These are phyloP conservation scores for Drosophila sordidula DNA, from an alignment of 2,888 invertebrate genomes.

Conservation along the genomic window DNA sequence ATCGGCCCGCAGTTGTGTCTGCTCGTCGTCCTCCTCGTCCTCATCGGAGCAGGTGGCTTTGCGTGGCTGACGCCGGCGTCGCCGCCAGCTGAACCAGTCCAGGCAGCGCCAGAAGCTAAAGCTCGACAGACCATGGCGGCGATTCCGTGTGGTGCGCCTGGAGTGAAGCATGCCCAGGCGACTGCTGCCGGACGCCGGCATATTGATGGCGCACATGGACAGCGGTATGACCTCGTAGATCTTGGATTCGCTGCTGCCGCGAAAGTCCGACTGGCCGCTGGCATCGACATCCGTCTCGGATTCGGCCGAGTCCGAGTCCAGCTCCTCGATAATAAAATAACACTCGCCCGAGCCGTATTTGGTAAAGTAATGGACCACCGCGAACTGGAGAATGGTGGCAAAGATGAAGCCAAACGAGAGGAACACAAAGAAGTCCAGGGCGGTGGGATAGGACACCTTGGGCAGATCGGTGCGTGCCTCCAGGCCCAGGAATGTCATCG, in stretches of 20 bases:
- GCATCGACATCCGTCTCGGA: conserved; percentile 85
- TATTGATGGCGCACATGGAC: conserved; percentile 87
- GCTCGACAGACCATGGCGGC: conserved; percentile 54
- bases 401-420: conserved; percentile 92
- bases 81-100: conserved; percentile 67
- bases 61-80: conserved; percentile 41
- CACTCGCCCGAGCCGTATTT: conserved; percentile 93
- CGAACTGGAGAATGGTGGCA: conserved; percentile 93
- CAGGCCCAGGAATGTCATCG: conserved; percentile 93
- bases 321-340: conserved; percentile 88
- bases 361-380: conserved; percentile 94
- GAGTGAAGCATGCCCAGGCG: conserved; percentile 63
- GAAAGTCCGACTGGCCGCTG: conserved; percentile 75
- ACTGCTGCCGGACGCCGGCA: conserved; percentile 60
- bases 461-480: conserved; percentile 93
- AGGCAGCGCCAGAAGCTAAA: conserved; percentile 70
- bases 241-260: conserved; percentile 82
- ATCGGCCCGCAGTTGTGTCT: conserved; percentile 76
- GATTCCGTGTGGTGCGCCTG: conserved; percentile 56
- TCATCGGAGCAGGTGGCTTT: conserved; percentile 61
- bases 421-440: conserved; percentile 93
- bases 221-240: conserved; percentile 88
- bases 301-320: conserved; percentile 87
- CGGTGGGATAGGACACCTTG: conserved; percentile 94
- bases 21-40: conserved; percentile 82